A percentile compares a stretch with the other conserved stretches of the same genome.
Evolutionary conservation across 1,140 invertebrate genomes (phyloP).

Genomic region (Platyura marginata): DNA sequence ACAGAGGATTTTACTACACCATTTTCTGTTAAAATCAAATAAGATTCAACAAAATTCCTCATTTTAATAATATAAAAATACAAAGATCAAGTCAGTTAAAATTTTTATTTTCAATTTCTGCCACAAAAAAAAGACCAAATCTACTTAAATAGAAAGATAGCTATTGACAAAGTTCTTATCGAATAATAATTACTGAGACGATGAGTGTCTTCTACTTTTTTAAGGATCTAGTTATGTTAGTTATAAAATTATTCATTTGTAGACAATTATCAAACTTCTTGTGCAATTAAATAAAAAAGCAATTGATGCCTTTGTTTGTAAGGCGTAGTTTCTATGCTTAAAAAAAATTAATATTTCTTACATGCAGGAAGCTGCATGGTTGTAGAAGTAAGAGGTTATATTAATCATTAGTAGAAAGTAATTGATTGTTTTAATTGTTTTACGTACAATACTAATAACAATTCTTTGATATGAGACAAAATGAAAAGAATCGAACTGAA

Average conservation of each 20-base stretch:
- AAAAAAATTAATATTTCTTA: not conserved
- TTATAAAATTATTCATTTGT: no score
- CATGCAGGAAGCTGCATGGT: not conserved
- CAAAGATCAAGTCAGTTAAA: not conserved
- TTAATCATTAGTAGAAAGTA: conserved; percentile 3
- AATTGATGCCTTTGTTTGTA: no score
- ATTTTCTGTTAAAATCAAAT: conserved; percentile 45
- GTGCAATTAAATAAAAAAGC: no score
- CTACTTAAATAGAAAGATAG: no score
- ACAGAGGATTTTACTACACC: conserved; percentile 60
- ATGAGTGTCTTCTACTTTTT: not conserved
- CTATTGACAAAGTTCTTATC: not conserved
- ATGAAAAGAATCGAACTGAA: conserved; percentile 6
- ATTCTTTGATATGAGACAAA: not conserved
- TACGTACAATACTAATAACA: not conserved
- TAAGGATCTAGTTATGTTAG: no score
- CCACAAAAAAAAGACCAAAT: no score
- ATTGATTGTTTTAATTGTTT: not conserved
- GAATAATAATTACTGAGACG: not conserved
- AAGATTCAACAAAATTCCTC: conserved; percentile 5
- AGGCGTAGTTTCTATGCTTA: no score
- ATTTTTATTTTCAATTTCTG: not conserved
- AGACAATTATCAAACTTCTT: no score
- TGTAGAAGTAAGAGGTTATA: not conserved
- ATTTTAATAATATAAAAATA: conserved; percentile 4